A percentile compares a stretch with the other conserved stretches of the same genome.
Conservation (phyloP, 2,113 vertebrate genomes). For the Platycercus adscitus region DNA sequence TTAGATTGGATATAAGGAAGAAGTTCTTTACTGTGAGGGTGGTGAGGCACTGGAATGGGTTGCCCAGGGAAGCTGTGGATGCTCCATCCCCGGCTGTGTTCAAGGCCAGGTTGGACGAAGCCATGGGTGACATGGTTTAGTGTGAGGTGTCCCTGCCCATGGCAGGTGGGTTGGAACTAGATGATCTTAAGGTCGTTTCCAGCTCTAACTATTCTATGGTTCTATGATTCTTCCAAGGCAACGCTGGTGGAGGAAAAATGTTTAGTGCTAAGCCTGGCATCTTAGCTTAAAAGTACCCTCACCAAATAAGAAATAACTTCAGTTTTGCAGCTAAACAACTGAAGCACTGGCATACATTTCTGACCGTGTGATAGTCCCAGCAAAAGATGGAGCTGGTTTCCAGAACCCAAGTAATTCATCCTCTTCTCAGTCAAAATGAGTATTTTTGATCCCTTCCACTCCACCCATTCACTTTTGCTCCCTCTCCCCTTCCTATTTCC, state of each 20-base stretch:
- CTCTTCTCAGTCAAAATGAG: not conserved
- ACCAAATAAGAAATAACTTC: not conserved
- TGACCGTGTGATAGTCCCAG: not conserved
- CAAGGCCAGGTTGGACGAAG: too few species aligned
- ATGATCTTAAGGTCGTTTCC: too few species aligned
- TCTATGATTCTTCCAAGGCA: not conserved
- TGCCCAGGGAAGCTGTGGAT: too few species aligned
- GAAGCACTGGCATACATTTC: not conserved
- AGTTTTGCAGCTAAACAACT: not conserved
- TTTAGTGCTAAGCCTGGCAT: not conserved
- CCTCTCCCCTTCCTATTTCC: not conserved
- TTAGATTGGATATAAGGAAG: too few species aligned
- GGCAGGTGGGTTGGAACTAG: too few species aligned
- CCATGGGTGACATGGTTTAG: too few species aligned
- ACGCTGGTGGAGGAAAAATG: not conserved
- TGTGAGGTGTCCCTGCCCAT: too few species aligned
- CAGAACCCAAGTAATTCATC: not conserved
- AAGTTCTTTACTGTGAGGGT: too few species aligned
- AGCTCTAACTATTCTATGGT: too few species aligned
- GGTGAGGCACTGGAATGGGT: too few species aligned
- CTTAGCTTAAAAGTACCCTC: not conserved
- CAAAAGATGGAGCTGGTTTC: not conserved
- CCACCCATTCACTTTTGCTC: not conserved
- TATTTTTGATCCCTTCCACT: not conserved
- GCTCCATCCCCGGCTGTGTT: too few species aligned